Evolutionary conservation across 2,888 invertebrate genomes (phyloP), one percentile per base, ranked within the genome.

Genomic region (Uloborus plumipes): DNA sequence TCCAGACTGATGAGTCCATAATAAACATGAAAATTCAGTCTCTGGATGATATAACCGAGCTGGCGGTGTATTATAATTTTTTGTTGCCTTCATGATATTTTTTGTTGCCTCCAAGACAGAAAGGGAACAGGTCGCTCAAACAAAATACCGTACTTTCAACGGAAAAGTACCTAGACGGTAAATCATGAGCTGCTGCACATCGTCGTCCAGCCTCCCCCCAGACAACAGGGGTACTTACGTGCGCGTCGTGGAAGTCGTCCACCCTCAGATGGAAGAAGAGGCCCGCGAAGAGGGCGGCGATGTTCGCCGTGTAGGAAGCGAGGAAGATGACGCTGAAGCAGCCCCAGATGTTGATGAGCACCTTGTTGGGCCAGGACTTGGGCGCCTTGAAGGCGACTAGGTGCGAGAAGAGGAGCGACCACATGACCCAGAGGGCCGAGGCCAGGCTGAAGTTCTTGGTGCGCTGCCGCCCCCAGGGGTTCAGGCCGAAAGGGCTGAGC

Each of bases 311-410:
- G 89, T 97, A 97, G 87, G 95, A 95, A 85, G 97, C 96, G 79
- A 97, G 94, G 88, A 97, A 96, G 89, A 97, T 96, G 88, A 97
- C 96, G 87, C 95, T 95, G 90, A 96, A 96, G 64, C 95, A 96
- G 85, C 96, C 96, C 97, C 97, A 97, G 84, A 96, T 94, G 90
- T 97, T 97, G 90, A 59, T 59, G 86, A 97, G 92, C 89, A 97
- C 96, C 90, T 97, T 97, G 89, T 96, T 96, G 87, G 97, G 97
- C 97, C 97, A 97, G 86, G 96, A 95, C 90, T 97, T 97, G 47
- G 97, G 97, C 16, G 96, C 96, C 87, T 97, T 97, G 88, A 96
- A 97, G 76, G 96, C 96, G 67, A 97, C 96, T 85, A 97, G 92
- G 90, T 97, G 97, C 77, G 96, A 96, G 89, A 96, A 97, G 76